Evolutionary conservation across 2,888 invertebrate genomes (phyloP).

Genomic region (Sphaeridia pumilis): DNA sequence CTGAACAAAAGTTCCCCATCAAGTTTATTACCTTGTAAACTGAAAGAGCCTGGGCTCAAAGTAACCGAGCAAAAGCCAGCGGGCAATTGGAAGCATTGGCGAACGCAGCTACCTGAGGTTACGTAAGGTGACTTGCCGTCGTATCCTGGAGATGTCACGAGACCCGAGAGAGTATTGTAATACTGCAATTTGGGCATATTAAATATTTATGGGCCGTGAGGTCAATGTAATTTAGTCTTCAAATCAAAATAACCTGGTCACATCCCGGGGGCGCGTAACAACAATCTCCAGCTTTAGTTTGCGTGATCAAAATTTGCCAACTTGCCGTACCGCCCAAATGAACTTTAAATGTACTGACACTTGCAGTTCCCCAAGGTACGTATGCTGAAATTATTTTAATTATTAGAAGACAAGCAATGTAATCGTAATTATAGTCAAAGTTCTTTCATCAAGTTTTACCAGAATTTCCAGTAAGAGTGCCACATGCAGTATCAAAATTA

Average conservation of each 20-base stretch:
- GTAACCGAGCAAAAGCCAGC: conserved; percentile 29
- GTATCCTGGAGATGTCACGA: conserved; percentile 20
- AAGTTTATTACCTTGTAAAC: conserved; percentile 21
- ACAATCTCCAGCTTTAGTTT: neutral
- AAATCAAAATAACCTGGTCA: neutral
- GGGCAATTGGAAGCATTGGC: conserved; percentile 20
- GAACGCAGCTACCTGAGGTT: conserved; percentile 15
- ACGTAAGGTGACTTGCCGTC: neutral
- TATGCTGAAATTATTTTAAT: neutral
- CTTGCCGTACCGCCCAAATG: neutral
- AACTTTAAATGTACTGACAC: neutral
- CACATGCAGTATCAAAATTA: neutral
- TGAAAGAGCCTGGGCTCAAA: conserved; percentile 27
- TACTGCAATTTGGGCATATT: neutral
- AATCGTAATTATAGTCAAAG: neutral
- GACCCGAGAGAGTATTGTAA: conserved; percentile 41
- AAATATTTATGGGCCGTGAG: too few species aligned
- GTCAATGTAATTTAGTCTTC: too few species aligned
- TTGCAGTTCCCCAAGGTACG: neutral
- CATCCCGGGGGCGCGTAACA: conserved; percentile 42
- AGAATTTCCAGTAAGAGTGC: neutral
- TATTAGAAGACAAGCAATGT: neutral
- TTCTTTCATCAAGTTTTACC: neutral
- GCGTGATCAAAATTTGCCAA: neutral
- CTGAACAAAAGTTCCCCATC: neutral